Conservation (phyloP, 2,888 invertebrate species). For the Dasypogon diadema region DNA sequence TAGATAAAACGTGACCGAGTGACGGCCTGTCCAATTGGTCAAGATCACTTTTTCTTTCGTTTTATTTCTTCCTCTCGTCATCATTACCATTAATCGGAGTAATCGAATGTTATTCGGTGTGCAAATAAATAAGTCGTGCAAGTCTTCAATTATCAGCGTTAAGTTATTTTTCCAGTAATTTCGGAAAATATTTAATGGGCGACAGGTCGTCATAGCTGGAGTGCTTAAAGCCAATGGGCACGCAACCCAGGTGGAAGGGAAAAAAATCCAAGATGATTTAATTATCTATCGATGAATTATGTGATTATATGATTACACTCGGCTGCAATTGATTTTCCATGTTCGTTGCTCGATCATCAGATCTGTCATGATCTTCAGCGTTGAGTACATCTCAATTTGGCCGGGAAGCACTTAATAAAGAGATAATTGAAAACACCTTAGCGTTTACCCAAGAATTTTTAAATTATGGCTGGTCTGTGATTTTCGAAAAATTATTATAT, state of each 20-base stretch:
- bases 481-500: constrained; percentile 27
- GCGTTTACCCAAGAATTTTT: constrained; percentile 39
- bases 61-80: background rate
- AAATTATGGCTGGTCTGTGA: constrained; percentile 20
- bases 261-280: constrained; percentile 17
- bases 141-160: background rate
- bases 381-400: constrained; percentile 41
- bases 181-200: constrained; percentile 36
- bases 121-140: constrained; percentile 38
- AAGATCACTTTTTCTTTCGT: constrained; percentile 45
- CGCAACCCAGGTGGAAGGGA: background rate
- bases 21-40: constrained; percentile 33
- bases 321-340: constrained; percentile 20
- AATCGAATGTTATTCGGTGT: constrained; percentile 43
- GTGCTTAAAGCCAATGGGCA: background rate
- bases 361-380: constrained; percentile 44
- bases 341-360: constrained; percentile 30
- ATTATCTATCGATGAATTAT: constrained; percentile 34
- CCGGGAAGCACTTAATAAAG: constrained; percentile 44
- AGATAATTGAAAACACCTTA: constrained; percentile 49
- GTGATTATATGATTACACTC: constrained; percentile 42
- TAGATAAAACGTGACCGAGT: constrained; percentile 45
- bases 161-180: constrained; percentile 25
- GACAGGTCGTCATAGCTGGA: constrained; percentile 1
- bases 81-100: constrained; percentile 19